Evolutionary conservation across 2,888 invertebrate species (phyloP), one percentile per base, ranked within the genome.

Genomic region (Tipula confusa): DNA sequence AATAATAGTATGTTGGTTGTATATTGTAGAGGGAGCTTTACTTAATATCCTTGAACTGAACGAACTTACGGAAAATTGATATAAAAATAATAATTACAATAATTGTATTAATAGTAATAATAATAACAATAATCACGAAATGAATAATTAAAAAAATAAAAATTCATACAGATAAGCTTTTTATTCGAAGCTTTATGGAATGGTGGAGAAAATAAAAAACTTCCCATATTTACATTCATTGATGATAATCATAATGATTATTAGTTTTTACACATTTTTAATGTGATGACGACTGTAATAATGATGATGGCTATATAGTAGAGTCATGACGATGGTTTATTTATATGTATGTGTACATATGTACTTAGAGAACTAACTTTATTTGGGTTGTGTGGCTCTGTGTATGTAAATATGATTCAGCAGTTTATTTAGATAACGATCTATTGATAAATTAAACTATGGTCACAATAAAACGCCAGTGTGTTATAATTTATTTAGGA

Each of bases 61-160:
- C 18, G 24, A 11, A 64, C 18, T 24, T 9, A 24, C 64, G 13
- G 11, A 18, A 64, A 64, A 64, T 64, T 64, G 64, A 64, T 64
- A 64, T 64, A 64, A 64, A 64, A 64, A 64, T 24, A 64, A 64
- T 64, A 64, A 64, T 64, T 64, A 64, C 64, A 24, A 64, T 64
- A 64, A 24, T 64, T 64, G 64, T 64, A 64, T 64, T 64, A 64
- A 64, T 24, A 18, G 64, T 64, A 64, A 64, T 64, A 24, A 64
- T 64, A 64, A 64, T 64, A 64, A 64, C 64, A 64, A 64, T 64
- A 64, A 64, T 64, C 64, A 64, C 18, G 64, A 24, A 64, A 64
- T 64, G 24, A 64, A 64, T 64, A 64, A 64, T 64, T 64, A 64
- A 64, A 64, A 11, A 64, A 64, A 43, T 5, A 64, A 64, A 64